A percentile compares a stretch with the other conserved stretches of the same genome.
Evolutionary conservation across 1,140 invertebrate species (phyloP).

Genomic region (Cepaea nemoralis): DNA sequence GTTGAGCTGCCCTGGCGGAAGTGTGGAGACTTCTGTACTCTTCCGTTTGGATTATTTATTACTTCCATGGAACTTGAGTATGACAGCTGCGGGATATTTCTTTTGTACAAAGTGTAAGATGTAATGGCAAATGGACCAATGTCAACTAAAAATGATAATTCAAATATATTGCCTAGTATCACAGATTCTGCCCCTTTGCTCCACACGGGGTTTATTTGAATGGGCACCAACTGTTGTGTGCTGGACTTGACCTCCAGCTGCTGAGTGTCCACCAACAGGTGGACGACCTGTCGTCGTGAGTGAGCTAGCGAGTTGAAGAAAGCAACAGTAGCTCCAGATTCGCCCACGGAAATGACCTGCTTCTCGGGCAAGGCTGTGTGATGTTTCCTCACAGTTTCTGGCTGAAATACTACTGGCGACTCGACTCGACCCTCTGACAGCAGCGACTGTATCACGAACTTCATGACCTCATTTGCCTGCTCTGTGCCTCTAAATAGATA

Average conservation of each 20-base stretch:
- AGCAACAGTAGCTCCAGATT: constrained; percentile 51
- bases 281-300: constrained; percentile 55
- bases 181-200: constrained; percentile 47
- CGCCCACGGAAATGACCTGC: constrained; percentile 45
- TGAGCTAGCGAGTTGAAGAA: constrained; percentile 63
- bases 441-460: constrained; percentile 52
- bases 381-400: constrained; percentile 45
- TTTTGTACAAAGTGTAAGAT: constrained; percentile 50
- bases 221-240: constrained; percentile 53
- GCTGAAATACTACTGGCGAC: constrained; percentile 51
- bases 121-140: constrained; percentile 55
- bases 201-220: constrained; percentile 63
- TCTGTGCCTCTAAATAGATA: constrained; percentile 75
- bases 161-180: constrained; percentile 52
- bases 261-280: constrained; percentile 47
- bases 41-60: constrained; percentile 49
- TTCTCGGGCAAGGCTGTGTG: constrained; percentile 43
- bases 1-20: constrained; percentile 53
- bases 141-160: constrained; percentile 59
- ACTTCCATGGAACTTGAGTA: constrained; percentile 53
- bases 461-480: constrained; percentile 56
- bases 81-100: constrained; percentile 31
- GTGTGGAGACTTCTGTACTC: constrained; percentile 44
- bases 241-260: constrained; percentile 47
- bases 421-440: constrained; percentile 53